These are phyloP conservation scores for Takifugu bimaculatus DNA, from an alignment of 2,113 vertebrate species.

Conservation along the genomic window DNA sequence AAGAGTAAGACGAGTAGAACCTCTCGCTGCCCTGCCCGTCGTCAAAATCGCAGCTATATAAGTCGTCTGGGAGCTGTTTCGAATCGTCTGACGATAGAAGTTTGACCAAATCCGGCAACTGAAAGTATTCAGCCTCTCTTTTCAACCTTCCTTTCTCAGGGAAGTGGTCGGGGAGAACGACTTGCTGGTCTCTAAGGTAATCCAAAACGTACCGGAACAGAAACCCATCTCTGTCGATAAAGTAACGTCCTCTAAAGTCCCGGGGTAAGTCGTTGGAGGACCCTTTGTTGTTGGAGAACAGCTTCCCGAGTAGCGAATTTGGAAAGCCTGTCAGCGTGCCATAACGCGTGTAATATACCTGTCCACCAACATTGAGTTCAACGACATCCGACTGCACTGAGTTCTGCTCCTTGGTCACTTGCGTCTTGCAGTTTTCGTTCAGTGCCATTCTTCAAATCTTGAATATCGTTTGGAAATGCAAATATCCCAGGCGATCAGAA, in stretches of 20 bases:
- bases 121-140: slow-evolving; percentile 96
- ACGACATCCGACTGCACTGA: slow-evolving; percentile 86
- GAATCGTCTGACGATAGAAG: slow-evolving; percentile 84
- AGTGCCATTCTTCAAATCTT: slow-evolving; percentile 82
- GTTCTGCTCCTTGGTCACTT: slow-evolving; percentile 82
- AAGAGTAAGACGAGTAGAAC: slow-evolving; percentile 81
- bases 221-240: slow-evolving; percentile 97
- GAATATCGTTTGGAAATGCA: slow-evolving; percentile 27
- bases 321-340: slow-evolving; percentile 88
- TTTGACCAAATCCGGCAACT: slow-evolving; percentile 89
- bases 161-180: slow-evolving; percentile 97
- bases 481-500: slow-evolving; percentile 57
- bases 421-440: slow-evolving; percentile 91
- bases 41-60: slow-evolving; percentile 87
- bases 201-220: slow-evolving; percentile 96
- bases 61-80: slow-evolving; percentile 85
- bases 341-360: slow-evolving; percentile 96
- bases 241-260: slow-evolving; percentile 94
- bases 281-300: slow-evolving; percentile 91
- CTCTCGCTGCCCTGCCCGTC: slow-evolving; percentile 89
- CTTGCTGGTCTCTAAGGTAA: slow-evolving; percentile 96
- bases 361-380: slow-evolving; percentile 96
- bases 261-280: slow-evolving; percentile 85
- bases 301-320: slow-evolving; percentile 91
- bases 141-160: slow-evolving; percentile 91